phyloP scores from a whole-genome alignment of 2,888 invertebrate genomes.

The Meandrusa payeni region DNA sequence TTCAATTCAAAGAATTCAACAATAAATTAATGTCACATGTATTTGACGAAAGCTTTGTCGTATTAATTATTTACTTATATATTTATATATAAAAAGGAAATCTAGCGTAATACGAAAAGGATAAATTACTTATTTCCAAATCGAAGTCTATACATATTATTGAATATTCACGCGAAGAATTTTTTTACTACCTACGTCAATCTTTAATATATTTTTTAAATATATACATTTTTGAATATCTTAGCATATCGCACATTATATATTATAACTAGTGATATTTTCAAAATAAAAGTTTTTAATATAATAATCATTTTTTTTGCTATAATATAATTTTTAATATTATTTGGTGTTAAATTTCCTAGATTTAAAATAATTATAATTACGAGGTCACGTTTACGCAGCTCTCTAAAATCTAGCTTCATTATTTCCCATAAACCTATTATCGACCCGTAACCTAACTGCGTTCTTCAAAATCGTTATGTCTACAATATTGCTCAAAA shows the following conservation, averaged over 20 bases:
- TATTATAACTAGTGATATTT: not conserved
- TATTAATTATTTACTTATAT: not conserved
- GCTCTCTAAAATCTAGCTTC: slow-evolving; percentile 42
- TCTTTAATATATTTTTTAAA: slow-evolving; percentile 7
- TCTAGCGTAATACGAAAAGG: slow-evolving; percentile 12
- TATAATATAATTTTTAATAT: slow-evolving; percentile 53
- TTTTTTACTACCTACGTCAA: slow-evolving; percentile 12
- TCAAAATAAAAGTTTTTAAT: not conserved
- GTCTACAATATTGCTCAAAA: slow-evolving; percentile 17
- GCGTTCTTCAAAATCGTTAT: slow-evolving; percentile 16
- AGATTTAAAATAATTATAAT: slow-evolving; percentile 35
- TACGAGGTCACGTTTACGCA: slow-evolving; percentile 35
- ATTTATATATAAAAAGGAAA: slow-evolving; percentile 1
- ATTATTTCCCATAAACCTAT: slow-evolving; percentile 27
- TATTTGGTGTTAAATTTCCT: slow-evolving; percentile 75
- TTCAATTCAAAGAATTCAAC: too few relatives aligned
- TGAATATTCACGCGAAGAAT: slow-evolving; percentile 11
- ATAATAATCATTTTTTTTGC: not conserved
- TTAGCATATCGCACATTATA: not conserved
- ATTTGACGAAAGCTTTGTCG: not conserved
- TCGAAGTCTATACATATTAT: slow-evolving; percentile 15
- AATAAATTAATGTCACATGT: too few relatives aligned
- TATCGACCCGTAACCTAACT: slow-evolving; percentile 29
- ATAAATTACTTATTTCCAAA: slow-evolving; percentile 5
- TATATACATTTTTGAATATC: slow-evolving; percentile 1